Evolutionary conservation across 2,797 vertebrate species (phyloP).

Genomic region (Emys orbicularis): DNA sequence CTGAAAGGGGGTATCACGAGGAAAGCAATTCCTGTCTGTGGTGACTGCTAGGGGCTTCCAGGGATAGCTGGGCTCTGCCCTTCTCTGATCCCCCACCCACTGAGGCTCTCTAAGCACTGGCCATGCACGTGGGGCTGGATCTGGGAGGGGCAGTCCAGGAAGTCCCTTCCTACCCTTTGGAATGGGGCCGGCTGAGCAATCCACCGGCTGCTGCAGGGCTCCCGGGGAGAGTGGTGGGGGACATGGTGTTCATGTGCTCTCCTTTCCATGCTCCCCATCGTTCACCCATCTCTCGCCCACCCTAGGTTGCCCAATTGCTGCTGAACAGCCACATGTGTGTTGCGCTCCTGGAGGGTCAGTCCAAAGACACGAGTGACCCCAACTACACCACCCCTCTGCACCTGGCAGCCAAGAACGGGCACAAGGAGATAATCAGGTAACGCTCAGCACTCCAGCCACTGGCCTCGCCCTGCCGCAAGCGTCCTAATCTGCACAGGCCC

Average conservation of each 20-base stretch:
- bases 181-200: neutral
- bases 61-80: neutral
- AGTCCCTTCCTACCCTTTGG: neutral
- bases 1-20: conserved; percentile 33
- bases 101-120: neutral
- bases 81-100: neutral
- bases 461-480: neutral
- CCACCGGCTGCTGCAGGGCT: neutral
- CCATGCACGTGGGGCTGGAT: neutral
- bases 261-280: neutral
- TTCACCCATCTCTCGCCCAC: neutral
- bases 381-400: conserved; percentile 91
- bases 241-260: too few relatives aligned
- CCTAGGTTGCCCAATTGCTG: conserved; percentile 91
- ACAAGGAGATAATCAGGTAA: conserved; percentile 93
- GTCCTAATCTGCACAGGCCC: neutral
- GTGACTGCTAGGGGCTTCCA: conserved; percentile 17
- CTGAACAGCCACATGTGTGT: conserved; percentile 93
- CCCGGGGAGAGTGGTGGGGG: neutral
- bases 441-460: neutral
- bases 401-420: conserved; percentile 92
- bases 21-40: conserved; percentile 36
- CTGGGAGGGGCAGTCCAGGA: rapidly evolving
- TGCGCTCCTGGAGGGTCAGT: conserved; percentile 89
- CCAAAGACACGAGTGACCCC: conserved; percentile 85